Evolutionary conservation across 1,140 invertebrate genomes (phyloP), one percentile per base, ranked within the genome.

Genomic region (Odontomachus brunneus): DNA sequence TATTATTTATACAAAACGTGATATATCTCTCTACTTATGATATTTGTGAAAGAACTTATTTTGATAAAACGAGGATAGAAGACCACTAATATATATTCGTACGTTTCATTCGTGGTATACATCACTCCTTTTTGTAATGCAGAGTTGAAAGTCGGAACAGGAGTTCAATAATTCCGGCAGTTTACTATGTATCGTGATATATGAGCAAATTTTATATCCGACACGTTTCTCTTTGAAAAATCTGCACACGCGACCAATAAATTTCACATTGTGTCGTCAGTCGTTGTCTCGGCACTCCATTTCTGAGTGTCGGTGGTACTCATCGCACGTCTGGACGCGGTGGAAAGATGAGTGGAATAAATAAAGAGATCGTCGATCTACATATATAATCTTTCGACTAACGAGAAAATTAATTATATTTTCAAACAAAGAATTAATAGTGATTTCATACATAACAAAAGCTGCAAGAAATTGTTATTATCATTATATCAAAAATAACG

Each of bases 231-330:
- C 78, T 82, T 63, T 75, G 75, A 82, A 60, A 84, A 84, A 86
- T 88, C 82, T 82, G 80, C 73, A 82, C 69, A 82, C 57, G 26
- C n/a, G 55, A 17, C 69, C 84, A 84, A 88, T 89, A 89, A 89
- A 89, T 89, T 88, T 84, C 57, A 69, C 82, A 84, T 85, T 89
- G 87, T 74, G 78, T 82, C 69, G 69, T 82, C 57, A 72, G 59
- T 84, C 44, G 55, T 44, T 65, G 62, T 60, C 24, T 38, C 57
- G 66, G 75, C 84, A 67, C 82, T 86, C 62, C 48, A 86, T 85
- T 86, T 76, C 69, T 83, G 67, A 84, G 66, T 83, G 71, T 88
- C 71, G 65, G 53, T 72, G 63, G 59, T 85, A 87, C 63, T 44
- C 65, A 44, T 51, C n/a, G 73, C 86, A 85, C 84, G 84, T 87